Percentiles rank a stretch among this genome's conserved stretches.
Conservation (phyloP, 2,888 invertebrate genomes). For the Hydropsyche betteni region DNA sequence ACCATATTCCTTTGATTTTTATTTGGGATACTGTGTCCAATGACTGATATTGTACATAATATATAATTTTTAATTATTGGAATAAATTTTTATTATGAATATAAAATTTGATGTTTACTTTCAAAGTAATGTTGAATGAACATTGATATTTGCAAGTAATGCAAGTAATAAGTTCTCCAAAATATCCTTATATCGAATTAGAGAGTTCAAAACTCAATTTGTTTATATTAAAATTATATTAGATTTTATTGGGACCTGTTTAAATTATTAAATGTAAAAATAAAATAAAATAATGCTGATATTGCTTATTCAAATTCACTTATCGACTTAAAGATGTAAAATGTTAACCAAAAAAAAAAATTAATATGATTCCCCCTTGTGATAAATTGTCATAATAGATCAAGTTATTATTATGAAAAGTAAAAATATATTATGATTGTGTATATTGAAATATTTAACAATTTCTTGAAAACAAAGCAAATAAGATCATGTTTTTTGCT, state of each 20-base stretch:
- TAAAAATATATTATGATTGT: conserved; percentile 44
- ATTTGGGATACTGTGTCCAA: conserved; percentile 33
- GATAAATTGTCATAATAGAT: conserved; percentile 49
- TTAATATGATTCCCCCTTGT: conserved; percentile 50
- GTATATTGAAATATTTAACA: conserved; percentile 43
- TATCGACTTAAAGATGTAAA: conserved; percentile 33
- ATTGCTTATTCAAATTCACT: conserved; percentile 32
- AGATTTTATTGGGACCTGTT: conserved; percentile 32
- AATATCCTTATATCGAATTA: conserved; percentile 19
- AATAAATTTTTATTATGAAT: conserved; percentile 3
- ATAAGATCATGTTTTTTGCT: conserved; percentile 27
- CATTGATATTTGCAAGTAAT: background rate
- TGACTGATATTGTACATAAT: conserved; percentile 36
- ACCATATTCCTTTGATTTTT: background rate
- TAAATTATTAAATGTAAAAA: conserved; percentile 15
- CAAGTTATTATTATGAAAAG: conserved; percentile 42
- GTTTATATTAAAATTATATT: conserved; percentile 23
- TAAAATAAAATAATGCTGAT: conserved; percentile 31
- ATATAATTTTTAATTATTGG: conserved; percentile 12
- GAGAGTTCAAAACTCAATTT: conserved; percentile 28
- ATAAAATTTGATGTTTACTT: conserved; percentile 7
- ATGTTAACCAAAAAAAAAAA: conserved; percentile 34
- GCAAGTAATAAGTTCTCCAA: background rate
- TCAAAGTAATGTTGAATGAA: conserved; percentile 1
- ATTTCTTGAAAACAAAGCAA: conserved; percentile 24